Base-by-base conservation (phyloP, 2,113 vertebrate genomes). In the Semicossyphus pulcher region DNA sequence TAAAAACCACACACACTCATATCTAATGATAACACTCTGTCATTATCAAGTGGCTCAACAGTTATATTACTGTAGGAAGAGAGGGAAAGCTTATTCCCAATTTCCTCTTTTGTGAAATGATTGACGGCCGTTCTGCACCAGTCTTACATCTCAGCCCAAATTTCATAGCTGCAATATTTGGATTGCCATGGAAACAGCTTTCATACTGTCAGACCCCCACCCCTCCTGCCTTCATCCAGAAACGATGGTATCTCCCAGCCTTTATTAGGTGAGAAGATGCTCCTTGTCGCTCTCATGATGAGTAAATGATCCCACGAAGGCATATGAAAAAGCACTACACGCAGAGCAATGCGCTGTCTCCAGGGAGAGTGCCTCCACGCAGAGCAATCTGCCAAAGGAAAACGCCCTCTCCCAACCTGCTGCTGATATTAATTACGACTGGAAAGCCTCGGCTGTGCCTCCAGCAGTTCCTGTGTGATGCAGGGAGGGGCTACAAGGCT, bases 121-220 rank as follows among this genome's bases (percentile, higher is more conserved):
- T 76, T 88, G 89, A 90, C 62, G 39, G 80, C 45, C 26, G 34
- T 57, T 86, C 83, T 88, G 86, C 84, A 62, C 72, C 21, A 58
- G 71, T 64, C 69, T 88, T 57, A 75, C 32, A 52, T 81, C 78
- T 67, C 54, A 49, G 34, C 76, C 88, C 77, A 65, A 15, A 78
- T 86, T 76, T 89, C 75, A 80, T 56, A 54, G 80, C 73, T 65
- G 80, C 68, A 80, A 88, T 83, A 90, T 91, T 88, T 88, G 83
- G 80, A 92, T 93, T 85, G 86, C 92, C 89, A 92, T 92, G 92
- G 92, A 67, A 92, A 92, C 91, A 71, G 86, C 83, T 75, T 56
- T 88, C 69, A 78, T 76, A 70, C 56, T 21, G 76, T 29, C 39
- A 68, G 32, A 51, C 12, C 61, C 61, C 41, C n/a, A 51, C 29